phyloP scores from a whole-genome alignment of 92 coral and sea anemone genomes.

The Nematostella vectensis region DNA sequence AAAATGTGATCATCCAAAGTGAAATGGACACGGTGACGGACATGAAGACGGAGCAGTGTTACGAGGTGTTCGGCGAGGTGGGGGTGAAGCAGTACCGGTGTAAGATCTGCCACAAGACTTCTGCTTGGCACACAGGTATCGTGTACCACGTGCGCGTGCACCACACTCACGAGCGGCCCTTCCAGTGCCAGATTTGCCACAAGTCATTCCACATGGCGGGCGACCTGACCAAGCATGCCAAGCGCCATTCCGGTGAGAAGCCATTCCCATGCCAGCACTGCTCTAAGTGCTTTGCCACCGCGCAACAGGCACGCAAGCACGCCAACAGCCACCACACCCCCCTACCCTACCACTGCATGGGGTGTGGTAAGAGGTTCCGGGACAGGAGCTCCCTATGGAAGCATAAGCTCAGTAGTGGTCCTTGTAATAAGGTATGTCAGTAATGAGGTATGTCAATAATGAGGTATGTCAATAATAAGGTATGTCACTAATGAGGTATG shows the following conservation, averaged over 20 bases:
- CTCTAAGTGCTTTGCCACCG: constrained; percentile 16
- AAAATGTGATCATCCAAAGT: neutral
- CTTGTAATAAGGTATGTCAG: constrained; percentile 10
- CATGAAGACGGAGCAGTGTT: constrained; percentile 4
- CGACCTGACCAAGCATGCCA: constrained; percentile 20
- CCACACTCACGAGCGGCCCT: constrained; percentile 30
- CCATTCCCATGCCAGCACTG: constrained; percentile 21
- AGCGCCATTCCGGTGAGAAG: constrained; percentile 32
- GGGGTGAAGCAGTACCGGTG: constrained; percentile 27
- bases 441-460: no score
- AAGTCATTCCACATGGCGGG: constrained; percentile 34
- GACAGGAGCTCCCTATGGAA: constrained; percentile 35
- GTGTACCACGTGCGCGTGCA: constrained; percentile 35
- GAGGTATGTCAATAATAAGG: no score
- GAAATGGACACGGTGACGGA: neutral
- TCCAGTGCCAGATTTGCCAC: constrained; percentile 19
- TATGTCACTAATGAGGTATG: neutral
- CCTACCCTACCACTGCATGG: constrained; percentile 12
- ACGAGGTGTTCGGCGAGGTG: constrained; percentile 17
- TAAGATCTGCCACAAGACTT: constrained; percentile 19
- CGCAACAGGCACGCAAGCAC: constrained; percentile 26
- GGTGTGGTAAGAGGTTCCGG: constrained; percentile 23
- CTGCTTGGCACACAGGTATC: constrained; percentile 34
- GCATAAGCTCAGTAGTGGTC: constrained; percentile 14
- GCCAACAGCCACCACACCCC: constrained; percentile 4